A percentile compares a stretch with the other conserved stretches of the same genome.
These are phyloP conservation scores for Temnothorax unifasciatus DNA, from an alignment of 2,888 invertebrate genomes.

Conservation along the genomic window DNA sequence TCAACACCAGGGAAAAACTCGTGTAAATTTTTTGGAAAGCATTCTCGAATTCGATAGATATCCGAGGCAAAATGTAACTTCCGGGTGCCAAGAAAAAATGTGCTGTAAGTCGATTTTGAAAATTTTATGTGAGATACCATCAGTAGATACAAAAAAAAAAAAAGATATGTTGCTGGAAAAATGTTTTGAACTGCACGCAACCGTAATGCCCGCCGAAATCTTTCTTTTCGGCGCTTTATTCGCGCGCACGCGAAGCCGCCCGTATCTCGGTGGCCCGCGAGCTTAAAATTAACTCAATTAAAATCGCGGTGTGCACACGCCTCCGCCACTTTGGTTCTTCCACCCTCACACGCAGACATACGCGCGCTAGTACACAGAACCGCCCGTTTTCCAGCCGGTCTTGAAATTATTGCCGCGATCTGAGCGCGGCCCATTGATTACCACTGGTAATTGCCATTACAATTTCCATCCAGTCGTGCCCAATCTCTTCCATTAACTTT, in stretches of 20 bases:
- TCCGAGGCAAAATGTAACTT: constrained; percentile 29
- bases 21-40: too few species aligned
- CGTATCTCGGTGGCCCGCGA: neutral
- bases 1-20: neutral
- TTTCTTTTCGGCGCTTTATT: neutral
- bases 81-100: constrained; percentile 30
- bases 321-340: constrained; percentile 17
- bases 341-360: neutral
- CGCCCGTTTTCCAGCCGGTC: constrained; percentile 75
- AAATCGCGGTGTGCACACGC: constrained; percentile 69
- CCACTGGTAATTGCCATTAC: constrained; percentile 81
- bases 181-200: constrained; percentile 7
- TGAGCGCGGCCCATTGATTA: constrained; percentile 82
- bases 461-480: constrained; percentile 62
- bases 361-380: constrained; percentile 45
- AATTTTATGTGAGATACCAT: neutral
- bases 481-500: constrained; percentile 44
- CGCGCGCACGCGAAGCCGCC: constrained; percentile 8
- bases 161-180: neutral
- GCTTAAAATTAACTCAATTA: constrained; percentile 78
- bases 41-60: constrained; percentile 24
- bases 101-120: constrained; percentile 13
- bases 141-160: neutral
- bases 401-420: constrained; percentile 82
- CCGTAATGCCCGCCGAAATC: neutral